A percentile compares a stretch with the other conserved stretches of the same genome.
These are phyloP conservation scores for Eupithecia inturbata DNA, from an alignment of 2,888 invertebrate genomes.

Conservation along the genomic window DNA sequence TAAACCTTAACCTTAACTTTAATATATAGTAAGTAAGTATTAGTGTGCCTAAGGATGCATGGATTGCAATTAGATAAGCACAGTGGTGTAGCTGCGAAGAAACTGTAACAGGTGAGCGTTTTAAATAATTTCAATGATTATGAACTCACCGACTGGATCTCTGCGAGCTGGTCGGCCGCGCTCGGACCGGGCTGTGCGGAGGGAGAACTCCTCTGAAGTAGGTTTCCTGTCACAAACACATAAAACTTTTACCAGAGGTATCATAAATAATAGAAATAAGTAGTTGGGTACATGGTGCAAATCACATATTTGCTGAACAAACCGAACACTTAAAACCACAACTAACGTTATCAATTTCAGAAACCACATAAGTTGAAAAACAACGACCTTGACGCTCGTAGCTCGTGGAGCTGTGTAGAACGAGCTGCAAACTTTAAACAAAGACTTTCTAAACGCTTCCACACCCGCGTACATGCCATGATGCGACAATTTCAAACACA, in stretches of 20 bases:
- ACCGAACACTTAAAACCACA: neutral
- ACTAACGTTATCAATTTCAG: neutral
- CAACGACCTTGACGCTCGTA: neutral
- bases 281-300: neutral
- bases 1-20: no score
- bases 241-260: neutral
- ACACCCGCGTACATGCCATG: neutral
- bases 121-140: neutral
- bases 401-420: neutral
- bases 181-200: slow-evolving; percentile 93
- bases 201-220: slow-evolving; percentile 94
- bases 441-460: neutral
- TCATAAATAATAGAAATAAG: neutral
- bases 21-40: no score
- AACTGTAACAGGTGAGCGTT: neutral
- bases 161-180: slow-evolving; percentile 87
- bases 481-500: no score
- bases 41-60: no score
- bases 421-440: neutral
- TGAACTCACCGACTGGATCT: slow-evolving; percentile 88
- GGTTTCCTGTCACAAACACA: slow-evolving; percentile 86
- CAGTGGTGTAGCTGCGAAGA: no score
- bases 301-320: neutral
- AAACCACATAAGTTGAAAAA: neutral
- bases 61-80: neutral